Base-by-base conservation (phyloP, 2,888 invertebrate species). In the Lycaena phlaeas region DNA sequence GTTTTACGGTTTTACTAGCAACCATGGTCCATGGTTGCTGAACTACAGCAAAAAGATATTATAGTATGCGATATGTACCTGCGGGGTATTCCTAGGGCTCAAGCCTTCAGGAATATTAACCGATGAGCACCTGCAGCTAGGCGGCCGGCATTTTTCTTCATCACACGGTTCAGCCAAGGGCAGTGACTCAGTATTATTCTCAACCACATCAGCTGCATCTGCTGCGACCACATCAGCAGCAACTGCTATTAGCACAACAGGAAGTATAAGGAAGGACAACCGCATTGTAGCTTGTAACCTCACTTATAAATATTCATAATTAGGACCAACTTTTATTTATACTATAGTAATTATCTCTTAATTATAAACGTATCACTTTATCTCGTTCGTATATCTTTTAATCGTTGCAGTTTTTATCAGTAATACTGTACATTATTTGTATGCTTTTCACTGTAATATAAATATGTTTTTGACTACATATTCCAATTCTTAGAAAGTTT, bases 61-160 rank as follows among this genome's bases (percentile, higher is more conserved):
- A n/a, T n/a, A n/a, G n/a, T n/a, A n/a, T n/a, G n/a, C n/a, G n/a
- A n/a, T n/a, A 22, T 9, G 22, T 9, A 22, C 84, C 66, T 86
- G 85, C n/a, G 86, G 86, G 14, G 72, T 75, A 38, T 77, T 53
- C 6, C 55, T 49, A 1, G 57, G 42, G 7, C 48, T 38, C 22
- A 86, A 53, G 2, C 54, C 59, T 38, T 65, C 76, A 11, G 86
- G 86, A 41, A 77, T 71, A 3, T 57, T 53, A 0, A 62, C 60
- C 3, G 61, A 56, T 2, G 77, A 66, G 51, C 87, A 87, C 34
- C 71, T 62, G 52, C 87, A 87, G 40, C 64, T 50, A 1, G 87
- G 87, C 12, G 76, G 56, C 31, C 62, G 52, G 51, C 87, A 87
- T 12, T 52, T 49, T 17, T 52, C 50, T n/a, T 50, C 36, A 44